These are phyloP conservation scores for Micromys minutus DNA, from an alignment of 2,113 vertebrate species.

Conservation along the genomic window DNA sequence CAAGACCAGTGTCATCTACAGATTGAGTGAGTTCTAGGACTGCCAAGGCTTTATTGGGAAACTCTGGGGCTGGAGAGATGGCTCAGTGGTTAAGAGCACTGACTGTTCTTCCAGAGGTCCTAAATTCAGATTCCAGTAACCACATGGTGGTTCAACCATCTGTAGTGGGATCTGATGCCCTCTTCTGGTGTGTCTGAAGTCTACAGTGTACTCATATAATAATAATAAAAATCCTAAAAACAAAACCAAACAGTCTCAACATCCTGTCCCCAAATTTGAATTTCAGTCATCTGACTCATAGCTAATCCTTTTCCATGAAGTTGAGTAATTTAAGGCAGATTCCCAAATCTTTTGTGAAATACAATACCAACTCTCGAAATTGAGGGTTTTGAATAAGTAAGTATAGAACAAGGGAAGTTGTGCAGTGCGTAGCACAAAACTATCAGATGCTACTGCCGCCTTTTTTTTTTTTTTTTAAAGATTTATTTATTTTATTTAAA, in stretches of 20 bases:
- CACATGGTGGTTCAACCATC: too few species aligned
- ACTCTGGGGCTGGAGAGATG: too few species aligned
- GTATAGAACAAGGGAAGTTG: not conserved
- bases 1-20: not conserved
- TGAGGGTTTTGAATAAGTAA: not conserved
- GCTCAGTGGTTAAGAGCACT: too few species aligned
- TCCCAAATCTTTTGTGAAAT: not conserved
- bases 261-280: not conserved
- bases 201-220: too few species aligned
- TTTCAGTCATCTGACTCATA: not conserved
- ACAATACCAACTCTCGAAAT: not conserved
- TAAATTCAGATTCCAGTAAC: too few species aligned
- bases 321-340: not conserved
- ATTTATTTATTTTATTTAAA: too few species aligned
- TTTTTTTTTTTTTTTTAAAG: not conserved
- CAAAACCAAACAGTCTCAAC: too few species aligned
- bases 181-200: too few species aligned
- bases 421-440: not conserved
- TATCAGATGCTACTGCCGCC: not conserved
- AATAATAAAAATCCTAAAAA: too few species aligned
- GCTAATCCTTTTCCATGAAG: not conserved
- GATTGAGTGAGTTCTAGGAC: not conserved
- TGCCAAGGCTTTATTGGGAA: not conserved
- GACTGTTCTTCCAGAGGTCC: too few species aligned
- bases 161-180: too few species aligned